Percentiles rank a stretch among this genome's conserved stretches.
phyloP scores from a whole-genome alignment of 1,140 invertebrate genomes.

The Scaptomyza graminum region DNA sequence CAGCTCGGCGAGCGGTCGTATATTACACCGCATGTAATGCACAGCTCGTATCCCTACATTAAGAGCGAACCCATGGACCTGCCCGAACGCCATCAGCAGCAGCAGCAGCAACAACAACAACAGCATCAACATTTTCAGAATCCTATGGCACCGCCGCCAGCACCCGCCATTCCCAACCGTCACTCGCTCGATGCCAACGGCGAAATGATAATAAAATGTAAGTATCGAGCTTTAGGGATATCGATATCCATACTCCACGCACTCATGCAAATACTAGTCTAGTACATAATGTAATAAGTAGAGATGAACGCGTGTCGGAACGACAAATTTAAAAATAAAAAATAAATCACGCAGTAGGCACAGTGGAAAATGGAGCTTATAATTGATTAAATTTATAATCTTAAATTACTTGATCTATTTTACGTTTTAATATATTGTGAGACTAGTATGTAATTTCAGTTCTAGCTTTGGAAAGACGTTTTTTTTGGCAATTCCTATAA shows the following conservation, averaged over 20 bases:
- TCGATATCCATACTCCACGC: conserved; percentile 36
- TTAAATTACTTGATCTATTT: no score
- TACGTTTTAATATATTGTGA: no score
- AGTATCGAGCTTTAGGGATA: conserved; percentile 52
- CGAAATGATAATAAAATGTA: conserved; percentile 77
- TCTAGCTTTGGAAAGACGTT: no score
- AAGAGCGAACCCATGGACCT: conserved; percentile 67
- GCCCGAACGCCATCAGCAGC: conserved; percentile 29
- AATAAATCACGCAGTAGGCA: no score
- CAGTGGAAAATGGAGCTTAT: no score
- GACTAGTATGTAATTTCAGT: no score
- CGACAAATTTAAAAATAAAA: not conserved
- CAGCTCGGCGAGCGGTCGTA: conserved; percentile 57
- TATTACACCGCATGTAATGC: conserved; percentile 61
- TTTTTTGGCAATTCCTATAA: no score
- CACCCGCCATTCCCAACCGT: conserved; percentile 42
- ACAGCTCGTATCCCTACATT: conserved; percentile 66
- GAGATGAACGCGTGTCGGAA: not conserved
- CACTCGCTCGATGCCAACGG: conserved; percentile 38
- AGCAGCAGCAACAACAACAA: conserved; percentile 36
- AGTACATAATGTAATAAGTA: conserved; percentile 24
- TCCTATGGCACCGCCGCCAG: conserved; percentile 70
- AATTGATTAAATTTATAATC: no score
- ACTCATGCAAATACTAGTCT: conserved; percentile 24
- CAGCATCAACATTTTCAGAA: conserved; percentile 42